phyloP scores from a whole-genome alignment of 2,113 vertebrate species.

The Paraplagusia blochii region DNA sequence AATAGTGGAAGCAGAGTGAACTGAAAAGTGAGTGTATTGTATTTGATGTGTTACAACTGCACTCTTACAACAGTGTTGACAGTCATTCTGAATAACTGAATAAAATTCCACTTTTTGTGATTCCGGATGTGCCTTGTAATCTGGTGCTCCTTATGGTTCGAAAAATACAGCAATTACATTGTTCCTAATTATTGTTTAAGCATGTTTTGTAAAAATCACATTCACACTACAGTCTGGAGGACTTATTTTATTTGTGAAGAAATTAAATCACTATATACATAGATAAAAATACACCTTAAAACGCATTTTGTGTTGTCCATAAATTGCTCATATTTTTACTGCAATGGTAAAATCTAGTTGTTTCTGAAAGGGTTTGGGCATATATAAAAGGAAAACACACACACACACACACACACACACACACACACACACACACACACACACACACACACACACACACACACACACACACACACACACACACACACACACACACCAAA shows the following conservation, averaged over 20 bases:
- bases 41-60: no score
- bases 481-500: slow-evolving; percentile 15
- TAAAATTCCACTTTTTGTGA: no score
- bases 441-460: slow-evolving; percentile 11
- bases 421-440: slow-evolving; percentile 5
- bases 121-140: no score
- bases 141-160: no score
- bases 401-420: slow-evolving; percentile 2
- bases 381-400: no score
- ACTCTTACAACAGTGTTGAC: no score
- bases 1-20: no score
- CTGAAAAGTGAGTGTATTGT: no score
- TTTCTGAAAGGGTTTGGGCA: slow-evolving; percentile 17
- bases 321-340: slow-evolving; percentile 51
- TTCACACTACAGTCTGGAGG: slow-evolving; percentile 46
- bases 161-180: no score
- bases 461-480: slow-evolving; percentile 1
- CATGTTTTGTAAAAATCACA: slow-evolving; percentile 45
- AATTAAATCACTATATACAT: slow-evolving; percentile 1
- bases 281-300: slow-evolving; percentile 13
- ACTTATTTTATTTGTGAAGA: slow-evolving; percentile 31
- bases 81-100: no score
- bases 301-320: slow-evolving; percentile 39
- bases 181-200: no score
- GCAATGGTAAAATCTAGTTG: slow-evolving; percentile 33